Percentiles rank a stretch among this genome's conserved stretches.
Conservation (phyloP, 2,888 invertebrate genomes). For the Agriopis leucophaearia region DNA sequence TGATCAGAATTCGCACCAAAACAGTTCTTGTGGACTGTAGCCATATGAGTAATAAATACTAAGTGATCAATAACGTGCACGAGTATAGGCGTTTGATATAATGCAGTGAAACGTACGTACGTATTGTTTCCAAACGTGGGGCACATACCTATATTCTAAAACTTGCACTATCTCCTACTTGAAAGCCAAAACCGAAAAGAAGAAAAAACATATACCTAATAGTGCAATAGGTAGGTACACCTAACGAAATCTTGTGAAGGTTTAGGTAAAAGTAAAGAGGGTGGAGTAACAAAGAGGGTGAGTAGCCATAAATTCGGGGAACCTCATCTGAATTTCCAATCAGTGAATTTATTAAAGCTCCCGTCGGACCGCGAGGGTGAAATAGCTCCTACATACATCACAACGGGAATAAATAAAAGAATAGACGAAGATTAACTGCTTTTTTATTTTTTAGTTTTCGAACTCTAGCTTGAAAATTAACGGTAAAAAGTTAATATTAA, state of each 20-base stretch:
- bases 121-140: no score
- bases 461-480: slow-evolving; percentile 2
- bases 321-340: slow-evolving; percentile 85
- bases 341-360: slow-evolving; percentile 74
- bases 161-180: no score
- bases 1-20: no score
- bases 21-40: no score
- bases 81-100: no score
- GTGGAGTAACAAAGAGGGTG: slow-evolving; percentile 62
- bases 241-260: slow-evolving; percentile 17
- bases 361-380: slow-evolving; percentile 48
- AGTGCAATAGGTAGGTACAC: neutral
- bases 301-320: slow-evolving; percentile 75
- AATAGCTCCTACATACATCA: slow-evolving; percentile 46
- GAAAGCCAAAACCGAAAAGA: neutral
- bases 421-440: slow-evolving; percentile 36
- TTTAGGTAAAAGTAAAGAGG: slow-evolving; percentile 61
- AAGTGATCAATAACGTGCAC: no score
- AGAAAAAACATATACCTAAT: neutral
- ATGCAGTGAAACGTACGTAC: no score
- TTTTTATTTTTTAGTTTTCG: slow-evolving; percentile 21
- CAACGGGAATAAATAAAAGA: slow-evolving; percentile 49
- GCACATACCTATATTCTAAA: no score
- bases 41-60: no score
- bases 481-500: no score